Base-by-base conservation (phyloP, 2,888 invertebrate species). In the Rotaria sp. region DNA sequence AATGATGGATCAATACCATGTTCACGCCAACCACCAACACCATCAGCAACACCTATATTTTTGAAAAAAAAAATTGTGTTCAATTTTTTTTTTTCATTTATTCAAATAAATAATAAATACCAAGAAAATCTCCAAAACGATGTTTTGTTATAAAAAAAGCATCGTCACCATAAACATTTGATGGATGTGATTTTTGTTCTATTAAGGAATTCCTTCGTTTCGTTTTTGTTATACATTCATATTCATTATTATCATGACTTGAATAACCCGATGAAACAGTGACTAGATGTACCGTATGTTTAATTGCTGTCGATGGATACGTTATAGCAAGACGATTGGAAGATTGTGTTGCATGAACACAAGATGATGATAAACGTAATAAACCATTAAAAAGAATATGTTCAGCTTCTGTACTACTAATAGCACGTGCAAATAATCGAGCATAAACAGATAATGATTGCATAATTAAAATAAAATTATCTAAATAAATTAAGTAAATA, bases 1-100 rank as follows among this genome's bases (percentile, higher is more conserved):
- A 95, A 95, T 85, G 97, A 97, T 4, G 98, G 97, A 92, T 98
- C 97, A 88, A 98, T 95, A 85, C 97, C 98, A 91, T 97, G 97
- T 88, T 95, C 95, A 90, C 97, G 93, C 98, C 98, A 98, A 85
- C 98, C 98, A 86, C 98, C 98, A 86, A 98, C 98, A 88, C 98
- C 98, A 92, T 98, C 98, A 87, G 98, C 98, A 89, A 98, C 97
- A 90, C 97, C 98, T 96, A 50, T 2, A 45, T n/a, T 41, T 13
- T 18, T 24, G 30, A 74, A 74, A 4, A 10, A 8, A 74, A 35
- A 10, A 67, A 15, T 11, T 48, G 4, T 15, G 1, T 45, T 18
- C 50, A 50, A 50, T 24, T 52, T 52, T 52, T 52, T 24, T 24
- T 24, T 7, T 24, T 8, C 4, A 24, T 5, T 5, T 41, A 41